phyloP scores from a whole-genome alignment of 2,113 vertebrate genomes.

The Seriola aureovittata region DNA sequence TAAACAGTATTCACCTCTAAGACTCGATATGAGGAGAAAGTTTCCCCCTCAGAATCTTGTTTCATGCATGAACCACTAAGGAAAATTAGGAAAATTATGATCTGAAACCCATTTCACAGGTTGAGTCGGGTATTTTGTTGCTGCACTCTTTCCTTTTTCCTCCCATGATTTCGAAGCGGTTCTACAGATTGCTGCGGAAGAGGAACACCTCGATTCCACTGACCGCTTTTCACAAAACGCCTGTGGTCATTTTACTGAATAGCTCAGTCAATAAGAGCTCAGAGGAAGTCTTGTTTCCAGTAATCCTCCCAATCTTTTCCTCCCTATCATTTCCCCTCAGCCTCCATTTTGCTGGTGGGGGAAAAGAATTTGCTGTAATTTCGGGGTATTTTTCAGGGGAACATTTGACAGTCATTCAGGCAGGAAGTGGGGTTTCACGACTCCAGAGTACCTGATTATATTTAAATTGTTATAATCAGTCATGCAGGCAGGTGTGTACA shows the following conservation, averaged over 20 bases:
- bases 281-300: slow-evolving; percentile 6
- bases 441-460: background rate
- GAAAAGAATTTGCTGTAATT: background rate
- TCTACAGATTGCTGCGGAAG: background rate
- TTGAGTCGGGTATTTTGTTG: background rate
- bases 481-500: background rate
- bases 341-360: background rate
- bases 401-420: background rate
- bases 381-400: background rate
- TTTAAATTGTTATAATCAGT: background rate
- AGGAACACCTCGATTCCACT: background rate
- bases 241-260: slow-evolving; percentile 4
- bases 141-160: background rate
- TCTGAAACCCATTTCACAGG: background rate
- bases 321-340: background rate
- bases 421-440: background rate
- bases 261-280: slow-evolving; percentile 11
- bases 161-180: background rate
- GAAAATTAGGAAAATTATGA: background rate
- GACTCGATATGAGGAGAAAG: background rate
- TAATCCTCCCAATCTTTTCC: slow-evolving; percentile 19
- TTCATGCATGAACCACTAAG: background rate
- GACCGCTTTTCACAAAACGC: slow-evolving; percentile 19
- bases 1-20: background rate
- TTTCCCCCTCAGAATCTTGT: background rate